These are phyloP conservation scores for Tiliacea citrago DNA, from an alignment of 2,888 invertebrate species.

Conservation along the genomic window DNA sequence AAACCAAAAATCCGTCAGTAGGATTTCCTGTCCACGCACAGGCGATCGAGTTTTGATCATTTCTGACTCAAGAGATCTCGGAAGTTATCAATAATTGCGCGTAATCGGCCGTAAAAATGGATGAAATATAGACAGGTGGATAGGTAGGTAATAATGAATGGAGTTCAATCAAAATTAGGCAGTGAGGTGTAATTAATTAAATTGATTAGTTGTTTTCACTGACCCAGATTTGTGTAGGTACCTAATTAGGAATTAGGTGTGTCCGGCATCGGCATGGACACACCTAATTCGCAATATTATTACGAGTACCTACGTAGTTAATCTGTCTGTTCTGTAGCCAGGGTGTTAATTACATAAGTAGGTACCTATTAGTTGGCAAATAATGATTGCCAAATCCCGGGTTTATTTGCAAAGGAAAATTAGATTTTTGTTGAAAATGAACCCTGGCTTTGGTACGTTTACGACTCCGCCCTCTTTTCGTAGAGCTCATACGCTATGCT, in stretches of 20 bases:
- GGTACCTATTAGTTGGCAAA: not conserved
- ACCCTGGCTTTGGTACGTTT: not conserved
- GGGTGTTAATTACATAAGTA: not conserved
- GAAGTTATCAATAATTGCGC: constrained; percentile 7
- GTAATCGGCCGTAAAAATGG: not conserved
- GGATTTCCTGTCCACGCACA: constrained; percentile 30
- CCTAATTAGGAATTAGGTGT: constrained; percentile 17
- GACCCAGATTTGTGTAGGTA: constrained; percentile 26
- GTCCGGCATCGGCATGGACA: too few relatives aligned
- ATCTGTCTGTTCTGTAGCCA: not conserved
- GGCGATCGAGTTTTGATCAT: constrained; percentile 23
- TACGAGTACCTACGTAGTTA: not conserved
- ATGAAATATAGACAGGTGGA: not conserved
- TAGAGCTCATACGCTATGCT: too few relatives aligned
- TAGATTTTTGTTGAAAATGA: not conserved
- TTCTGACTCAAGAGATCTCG: constrained; percentile 25
- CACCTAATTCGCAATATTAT: not conserved
- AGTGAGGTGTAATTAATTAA: constrained; percentile 1
- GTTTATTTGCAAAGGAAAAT: not conserved
- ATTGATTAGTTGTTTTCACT: constrained; percentile 35
- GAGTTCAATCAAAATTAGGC: constrained; percentile 5
- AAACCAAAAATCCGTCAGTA: constrained; percentile 16
- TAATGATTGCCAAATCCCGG: not conserved
- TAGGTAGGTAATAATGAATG: constrained; percentile 15
- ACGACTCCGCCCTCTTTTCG: too few relatives aligned